Evolutionary conservation across 1,140 invertebrate genomes (phyloP), one percentile per base, ranked within the genome.

Genomic region (Teleogryllus occipitalis): DNA sequence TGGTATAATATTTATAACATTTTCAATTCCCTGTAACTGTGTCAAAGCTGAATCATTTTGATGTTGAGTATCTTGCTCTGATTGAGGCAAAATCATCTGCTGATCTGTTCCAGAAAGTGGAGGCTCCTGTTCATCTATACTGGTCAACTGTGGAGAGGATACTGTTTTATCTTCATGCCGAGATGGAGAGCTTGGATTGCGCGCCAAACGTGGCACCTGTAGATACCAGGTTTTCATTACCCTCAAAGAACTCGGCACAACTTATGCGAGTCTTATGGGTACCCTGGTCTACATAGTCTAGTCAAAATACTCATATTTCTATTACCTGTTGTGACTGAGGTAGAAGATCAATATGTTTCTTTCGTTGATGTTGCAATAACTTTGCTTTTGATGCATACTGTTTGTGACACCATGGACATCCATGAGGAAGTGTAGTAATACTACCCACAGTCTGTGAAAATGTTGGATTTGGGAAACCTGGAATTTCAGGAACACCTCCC

Each of bases 371-470:
- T 83, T 95, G 93, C 81, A 95, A 85, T 7, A 96, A 87, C 84
- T 96, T 95, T 5, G 93, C 93, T 84, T 94, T 93, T 81, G 92
- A 91, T 5, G 94, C 93, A 85, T 96, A 96, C 83, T 96, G 94
- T 83, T 94, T 94, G 84, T 95, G 93, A 85, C 94, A 96, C 90
- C 92, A 94, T 78, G 90, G 88, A 84, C 95, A 96, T 73, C 89
- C 87, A 83, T 95, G 93, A 0, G 93, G 93, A 81, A 89, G 89
- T 8, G 92, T 93, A 22, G 91, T 92, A 8, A 95, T 88, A 82
- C 90, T 93, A 7, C 93, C 93, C 21, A 93, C 92, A 15, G 90
- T 91, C 84, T 92, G 91, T 54, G 91, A 92, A 84, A 90, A 93
- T 6, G 90, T 91, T 21, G 89, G 89, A 84, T 91, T 91, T 7